phyloP scores from a whole-genome alignment of 2,797 vertebrate species.

The Antennarius maculatus region DNA sequence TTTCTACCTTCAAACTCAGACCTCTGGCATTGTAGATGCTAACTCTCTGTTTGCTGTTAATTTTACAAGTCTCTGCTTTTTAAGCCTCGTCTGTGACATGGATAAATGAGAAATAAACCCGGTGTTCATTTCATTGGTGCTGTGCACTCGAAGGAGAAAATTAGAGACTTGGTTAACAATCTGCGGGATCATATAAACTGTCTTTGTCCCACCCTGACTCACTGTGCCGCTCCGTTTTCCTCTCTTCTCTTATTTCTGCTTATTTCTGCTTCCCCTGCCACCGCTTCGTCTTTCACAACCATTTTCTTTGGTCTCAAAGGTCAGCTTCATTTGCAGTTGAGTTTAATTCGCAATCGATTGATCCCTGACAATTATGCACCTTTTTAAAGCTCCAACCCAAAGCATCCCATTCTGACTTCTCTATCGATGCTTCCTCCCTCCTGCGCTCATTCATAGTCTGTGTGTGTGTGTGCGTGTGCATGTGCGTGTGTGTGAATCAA shows the following conservation, averaged over 20 bases:
- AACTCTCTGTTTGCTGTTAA: slow-evolving; percentile 56
- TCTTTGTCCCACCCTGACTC: slow-evolving; percentile 60
- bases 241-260: slow-evolving; percentile 20
- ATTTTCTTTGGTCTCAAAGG: slow-evolving; percentile 3
- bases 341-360: slow-evolving; percentile 46
- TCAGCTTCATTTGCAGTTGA: slow-evolving; percentile 39
- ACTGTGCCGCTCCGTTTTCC: slow-evolving; percentile 33
- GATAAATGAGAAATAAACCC: slow-evolving; percentile 59
- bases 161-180: slow-evolving; percentile 61
- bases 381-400: slow-evolving; percentile 19
- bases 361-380: slow-evolving; percentile 46
- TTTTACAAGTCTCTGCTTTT: slow-evolving; percentile 67
- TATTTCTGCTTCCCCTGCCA: slow-evolving; percentile 16
- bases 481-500: slow-evolving; percentile 6
- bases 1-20: slow-evolving; percentile 45
- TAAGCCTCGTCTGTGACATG: slow-evolving; percentile 40
- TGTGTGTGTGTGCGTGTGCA: slow-evolving; percentile 63
- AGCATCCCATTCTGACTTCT: slow-evolving; percentile 2
- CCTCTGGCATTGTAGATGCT: slow-evolving; percentile 25
- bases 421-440: neutral
- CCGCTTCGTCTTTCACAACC: slow-evolving; percentile 28
- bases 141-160: slow-evolving; percentile 55
- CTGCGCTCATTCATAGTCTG: slow-evolving; percentile 20
- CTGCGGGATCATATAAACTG: slow-evolving; percentile 57
- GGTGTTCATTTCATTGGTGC: slow-evolving; percentile 45